Base-by-base conservation (phyloP, 2,888 invertebrate species). In the Encarsia formosa region DNA sequence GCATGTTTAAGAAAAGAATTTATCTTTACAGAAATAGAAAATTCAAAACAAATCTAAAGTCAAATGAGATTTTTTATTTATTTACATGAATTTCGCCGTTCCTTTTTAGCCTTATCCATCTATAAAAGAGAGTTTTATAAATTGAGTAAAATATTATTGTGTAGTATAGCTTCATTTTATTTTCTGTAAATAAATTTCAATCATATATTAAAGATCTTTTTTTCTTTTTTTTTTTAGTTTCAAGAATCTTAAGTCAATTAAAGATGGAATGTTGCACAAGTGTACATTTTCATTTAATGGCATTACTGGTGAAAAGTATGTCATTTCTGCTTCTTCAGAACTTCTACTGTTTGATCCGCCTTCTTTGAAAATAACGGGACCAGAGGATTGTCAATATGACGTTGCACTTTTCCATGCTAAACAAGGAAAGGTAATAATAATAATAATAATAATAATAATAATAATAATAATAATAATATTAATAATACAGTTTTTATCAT, bases 321-420 rank as follows among this genome's bases (percentile, higher is more conserved):
- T 77, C 8, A 78, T 94, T 32, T 78, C 79, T 1, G 89, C 90
- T 0, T 74, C 81, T 49, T 91, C 91, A 1, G 80, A 82, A 46
- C 75, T 82, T 45, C 79, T 91, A 59, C 79, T 92, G 58, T 89
- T 92, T 70, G 78, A 79, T 52, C 85, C 86, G 2, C 75, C 78
- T 3, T 76, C 79, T 23, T 75, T 81, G 46, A 78, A 80, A 47
- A 73, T 87, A 31, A 78, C 81, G 2, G 84, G 88, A 1, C 76
- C 80, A 5, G 79, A 81, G 44, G 84, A 86, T 61, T 92, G 91
- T 70, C 78, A 81, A 58, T 77, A 82, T 59, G 77, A 81, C 53
- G 83, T 84, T 4, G 80, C 84, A 5, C 73, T 76, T 43, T 82
- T 91, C 64, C 74, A 76, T 11, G 89, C 86, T n/a, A 76, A 79